phyloP scores from a whole-genome alignment of 2,113 vertebrate genomes.

The Odocoileus hemionus region DNA sequence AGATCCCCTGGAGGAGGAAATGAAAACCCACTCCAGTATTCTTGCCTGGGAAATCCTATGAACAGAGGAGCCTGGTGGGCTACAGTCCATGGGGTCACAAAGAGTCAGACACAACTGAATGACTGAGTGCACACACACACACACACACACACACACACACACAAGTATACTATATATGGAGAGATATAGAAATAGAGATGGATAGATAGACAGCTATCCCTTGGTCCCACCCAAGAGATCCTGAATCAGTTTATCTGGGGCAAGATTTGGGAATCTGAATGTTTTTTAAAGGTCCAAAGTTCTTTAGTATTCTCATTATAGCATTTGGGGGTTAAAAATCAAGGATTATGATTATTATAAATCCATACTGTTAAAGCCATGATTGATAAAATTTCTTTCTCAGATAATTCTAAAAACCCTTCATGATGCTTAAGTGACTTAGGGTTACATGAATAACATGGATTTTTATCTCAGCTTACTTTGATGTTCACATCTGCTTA shows the following conservation, averaged over 20 bases:
- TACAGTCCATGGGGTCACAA: rapidly evolving
- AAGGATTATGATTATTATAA: slow-evolving; percentile 17
- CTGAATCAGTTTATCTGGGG: not conserved
- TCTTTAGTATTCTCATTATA: not conserved
- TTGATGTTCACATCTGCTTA: slow-evolving; percentile 12
- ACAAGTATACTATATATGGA: not conserved
- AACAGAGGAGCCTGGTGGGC: not conserved
- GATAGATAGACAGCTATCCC: not conserved
- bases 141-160: not conserved
- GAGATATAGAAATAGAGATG: not conserved
- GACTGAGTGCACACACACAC: not conserved
- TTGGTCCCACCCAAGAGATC: not conserved
- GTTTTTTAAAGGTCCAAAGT: not conserved
- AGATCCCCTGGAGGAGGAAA: not conserved
- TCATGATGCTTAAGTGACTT: slow-evolving; percentile 20
- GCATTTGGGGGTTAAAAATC: slow-evolving; percentile 1
- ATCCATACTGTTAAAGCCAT: slow-evolving; percentile 8
- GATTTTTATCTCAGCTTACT: slow-evolving; percentile 27
- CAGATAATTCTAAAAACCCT: slow-evolving; percentile 11
- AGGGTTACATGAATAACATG: not conserved
- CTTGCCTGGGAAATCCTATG: not conserved
- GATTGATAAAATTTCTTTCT: not conserved
- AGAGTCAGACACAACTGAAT: not conserved
- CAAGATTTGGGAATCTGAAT: not conserved
- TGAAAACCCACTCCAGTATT: not conserved